Percentiles rank a stretch among this genome's conserved stretches.
These are phyloP conservation scores for Sinocyclocheilus maitianheensis DNA, from an alignment of 2,113 vertebrate species.

Conservation along the genomic window DNA sequence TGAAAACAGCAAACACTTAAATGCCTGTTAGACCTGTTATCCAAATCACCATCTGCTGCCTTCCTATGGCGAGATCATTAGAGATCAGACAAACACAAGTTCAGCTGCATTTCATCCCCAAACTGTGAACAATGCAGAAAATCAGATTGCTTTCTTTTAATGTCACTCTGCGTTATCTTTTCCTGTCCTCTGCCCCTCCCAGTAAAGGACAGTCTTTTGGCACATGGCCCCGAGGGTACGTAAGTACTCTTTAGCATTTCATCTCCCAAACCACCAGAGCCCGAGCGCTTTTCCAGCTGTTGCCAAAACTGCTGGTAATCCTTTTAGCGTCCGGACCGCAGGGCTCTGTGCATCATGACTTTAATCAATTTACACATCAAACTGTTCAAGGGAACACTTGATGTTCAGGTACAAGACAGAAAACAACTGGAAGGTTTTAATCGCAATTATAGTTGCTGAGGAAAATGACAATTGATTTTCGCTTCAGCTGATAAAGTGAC, in stretches of 20 bases:
- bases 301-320: slow-evolving; percentile 66
- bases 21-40: neutral
- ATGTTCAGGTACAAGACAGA: slow-evolving; percentile 54
- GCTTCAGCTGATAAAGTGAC: slow-evolving; percentile 75
- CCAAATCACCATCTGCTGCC: neutral
- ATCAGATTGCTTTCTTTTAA: slow-evolving; percentile 48
- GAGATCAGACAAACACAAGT: slow-evolving; percentile 30
- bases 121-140: slow-evolving; percentile 40
- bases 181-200: slow-evolving; percentile 49
- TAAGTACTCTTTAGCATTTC: slow-evolving; percentile 75
- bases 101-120: slow-evolving; percentile 57
- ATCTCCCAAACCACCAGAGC: slow-evolving; percentile 52
- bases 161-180: slow-evolving; percentile 65
- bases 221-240: slow-evolving; percentile 61
- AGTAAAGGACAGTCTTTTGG: slow-evolving; percentile 53
- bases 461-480: slow-evolving; percentile 63
- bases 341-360: slow-evolving; percentile 65
- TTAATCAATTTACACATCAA: slow-evolving; percentile 68
- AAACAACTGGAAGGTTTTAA: slow-evolving; percentile 34
- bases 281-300: slow-evolving; percentile 57
- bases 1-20: neutral
- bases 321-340: slow-evolving; percentile 62
- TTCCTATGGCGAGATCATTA: neutral
- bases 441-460: slow-evolving; percentile 66
- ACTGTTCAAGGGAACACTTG: slow-evolving; percentile 62